Evolutionary conservation across 2,888 invertebrate genomes (phyloP).

Genomic region (Litoditis marina): DNA sequence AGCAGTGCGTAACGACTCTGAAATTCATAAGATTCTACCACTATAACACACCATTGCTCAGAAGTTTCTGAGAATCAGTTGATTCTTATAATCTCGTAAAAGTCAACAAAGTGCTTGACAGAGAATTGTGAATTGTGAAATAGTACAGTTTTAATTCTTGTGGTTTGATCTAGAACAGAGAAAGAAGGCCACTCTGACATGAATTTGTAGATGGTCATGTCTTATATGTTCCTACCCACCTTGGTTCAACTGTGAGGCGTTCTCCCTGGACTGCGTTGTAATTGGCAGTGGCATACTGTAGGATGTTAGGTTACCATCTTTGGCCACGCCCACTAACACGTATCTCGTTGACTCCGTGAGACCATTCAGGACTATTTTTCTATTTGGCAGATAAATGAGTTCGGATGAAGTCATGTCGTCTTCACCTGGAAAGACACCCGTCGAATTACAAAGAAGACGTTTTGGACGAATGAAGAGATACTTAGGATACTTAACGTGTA

Average conservation of each 20-base stretch:
- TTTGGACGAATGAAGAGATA: too few species aligned
- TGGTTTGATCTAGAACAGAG: not conserved
- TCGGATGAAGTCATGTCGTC: slow-evolving; percentile 71
- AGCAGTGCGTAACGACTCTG: slow-evolving; percentile 61
- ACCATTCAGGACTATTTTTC: slow-evolving; percentile 70
- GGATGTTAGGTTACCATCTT: slow-evolving; percentile 73
- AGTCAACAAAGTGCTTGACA: too few species aligned
- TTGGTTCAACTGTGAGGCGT: slow-evolving; percentile 37
- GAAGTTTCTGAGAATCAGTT: too few species aligned
- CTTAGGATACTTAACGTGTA: too few species aligned
- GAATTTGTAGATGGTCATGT: not conserved
- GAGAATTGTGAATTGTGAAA: too few species aligned
- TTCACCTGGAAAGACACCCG: slow-evolving; percentile 71
- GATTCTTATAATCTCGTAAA: too few species aligned
- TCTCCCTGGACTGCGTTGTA: slow-evolving; percentile 29
- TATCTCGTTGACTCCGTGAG: slow-evolving; percentile 74
- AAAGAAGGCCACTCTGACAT: not conserved
- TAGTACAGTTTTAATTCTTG: not conserved
- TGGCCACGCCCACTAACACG: slow-evolving; percentile 82
- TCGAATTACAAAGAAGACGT: too few species aligned
- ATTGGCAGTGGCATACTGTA: slow-evolving; percentile 26
- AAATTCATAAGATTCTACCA: slow-evolving; percentile 9
- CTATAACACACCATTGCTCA: not conserved
- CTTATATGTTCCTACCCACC: slow-evolving; percentile 5
- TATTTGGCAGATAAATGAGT: slow-evolving; percentile 69